phyloP scores from a whole-genome alignment of 2,113 vertebrate species.

The Aleadryas rufinucha region DNA sequence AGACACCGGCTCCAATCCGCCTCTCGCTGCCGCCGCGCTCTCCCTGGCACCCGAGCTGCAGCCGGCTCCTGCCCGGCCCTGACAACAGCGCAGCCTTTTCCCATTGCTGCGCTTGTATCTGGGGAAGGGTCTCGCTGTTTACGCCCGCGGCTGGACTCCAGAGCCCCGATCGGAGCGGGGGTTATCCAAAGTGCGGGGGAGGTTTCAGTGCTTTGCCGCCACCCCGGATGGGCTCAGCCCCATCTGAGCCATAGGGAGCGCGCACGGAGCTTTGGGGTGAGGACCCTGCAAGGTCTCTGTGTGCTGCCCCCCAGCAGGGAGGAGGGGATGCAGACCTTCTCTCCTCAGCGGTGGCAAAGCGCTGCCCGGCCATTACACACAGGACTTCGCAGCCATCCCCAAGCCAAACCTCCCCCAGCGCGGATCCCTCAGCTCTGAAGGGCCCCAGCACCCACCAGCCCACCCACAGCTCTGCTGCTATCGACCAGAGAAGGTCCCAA shows the following conservation, averaged over 20 bases:
- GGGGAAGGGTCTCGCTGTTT: neutral
- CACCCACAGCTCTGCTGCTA: neutral
- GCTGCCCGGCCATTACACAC: fast-evolving
- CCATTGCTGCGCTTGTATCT: neutral
- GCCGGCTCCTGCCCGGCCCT: neutral
- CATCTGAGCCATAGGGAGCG: fast-evolving
- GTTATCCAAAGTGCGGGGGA: neutral
- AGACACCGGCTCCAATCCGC: conserved; percentile 40
- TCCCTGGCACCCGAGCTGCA: neutral
- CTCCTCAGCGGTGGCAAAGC: neutral
- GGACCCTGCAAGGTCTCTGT: neutral
- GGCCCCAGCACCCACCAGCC: neutral
- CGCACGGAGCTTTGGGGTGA: neutral
- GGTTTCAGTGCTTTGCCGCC: neutral
- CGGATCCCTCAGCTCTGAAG: fast-evolving
- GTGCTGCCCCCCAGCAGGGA: fast-evolving
- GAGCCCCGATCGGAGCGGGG: fast-evolving
- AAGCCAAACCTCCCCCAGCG: neutral
- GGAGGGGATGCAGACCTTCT: neutral
- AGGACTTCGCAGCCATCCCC: neutral
- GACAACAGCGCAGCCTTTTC: neutral
- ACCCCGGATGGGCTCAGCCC: neutral
- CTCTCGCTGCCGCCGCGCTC: neutral
- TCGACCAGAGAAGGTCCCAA: fast-evolving
- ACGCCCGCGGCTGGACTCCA: fast-evolving